Evolutionary conservation across 2,797 vertebrate species (phyloP).

Genomic region (Gymnoscopelus microlampas): DNA sequence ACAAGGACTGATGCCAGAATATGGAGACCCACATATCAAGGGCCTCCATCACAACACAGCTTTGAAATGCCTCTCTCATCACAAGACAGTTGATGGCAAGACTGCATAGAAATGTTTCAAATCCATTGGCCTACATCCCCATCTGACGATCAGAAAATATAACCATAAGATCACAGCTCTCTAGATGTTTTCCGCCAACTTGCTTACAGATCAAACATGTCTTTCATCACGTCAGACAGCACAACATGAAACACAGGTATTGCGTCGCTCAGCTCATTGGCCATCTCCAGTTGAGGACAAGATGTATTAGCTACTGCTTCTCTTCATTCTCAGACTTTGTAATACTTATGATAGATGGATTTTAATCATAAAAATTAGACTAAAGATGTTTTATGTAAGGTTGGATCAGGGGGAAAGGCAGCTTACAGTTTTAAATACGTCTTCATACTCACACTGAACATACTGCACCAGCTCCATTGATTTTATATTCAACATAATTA

Average conservation of each 20-base stretch:
- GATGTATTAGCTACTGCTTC: background rate
- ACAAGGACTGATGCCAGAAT: no score
- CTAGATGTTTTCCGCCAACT: no score
- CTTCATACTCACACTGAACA: background rate
- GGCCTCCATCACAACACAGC: no score
- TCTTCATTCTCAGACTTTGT: conserved; percentile 6
- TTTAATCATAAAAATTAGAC: background rate
- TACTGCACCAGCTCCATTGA: no score
- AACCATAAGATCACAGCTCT: background rate
- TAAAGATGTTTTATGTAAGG: background rate
- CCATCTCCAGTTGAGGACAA: background rate
- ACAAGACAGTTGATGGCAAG: no score
- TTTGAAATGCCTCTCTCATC: no score
- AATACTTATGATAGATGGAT: background rate
- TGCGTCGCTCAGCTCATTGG: background rate
- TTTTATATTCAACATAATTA: background rate
- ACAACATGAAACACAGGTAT: background rate
- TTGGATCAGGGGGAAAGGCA: background rate
- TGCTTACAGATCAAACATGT: no score
- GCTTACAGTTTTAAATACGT: background rate
- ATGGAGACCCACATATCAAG: no score
- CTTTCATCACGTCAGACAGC: no score
- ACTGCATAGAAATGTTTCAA: no score
- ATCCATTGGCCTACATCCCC: no score
- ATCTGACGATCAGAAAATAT: background rate